These are phyloP conservation scores for Drepana arcuata DNA, from an alignment of 1,140 invertebrate genomes.

Conservation along the genomic window DNA sequence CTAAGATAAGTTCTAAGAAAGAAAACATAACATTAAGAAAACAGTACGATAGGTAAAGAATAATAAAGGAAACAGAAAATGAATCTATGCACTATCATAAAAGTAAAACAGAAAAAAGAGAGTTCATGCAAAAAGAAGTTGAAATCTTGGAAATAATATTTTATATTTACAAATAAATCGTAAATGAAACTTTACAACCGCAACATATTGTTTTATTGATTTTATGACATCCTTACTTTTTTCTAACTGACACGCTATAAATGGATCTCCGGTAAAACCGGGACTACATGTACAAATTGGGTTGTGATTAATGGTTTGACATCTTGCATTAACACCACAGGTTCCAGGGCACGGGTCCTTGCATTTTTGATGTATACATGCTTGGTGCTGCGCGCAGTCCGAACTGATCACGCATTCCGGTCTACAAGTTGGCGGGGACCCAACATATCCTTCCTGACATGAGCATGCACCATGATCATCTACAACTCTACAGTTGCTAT, in stretches of 20 bases:
- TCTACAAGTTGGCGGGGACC: slow-evolving; percentile 84
- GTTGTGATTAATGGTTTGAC: slow-evolving; percentile 86
- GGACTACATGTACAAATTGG: slow-evolving; percentile 86
- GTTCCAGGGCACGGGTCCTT: slow-evolving; percentile 88
- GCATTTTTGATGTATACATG: slow-evolving; percentile 86
- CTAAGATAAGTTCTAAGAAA: slow-evolving; percentile 66
- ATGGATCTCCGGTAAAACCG: slow-evolving; percentile 90
- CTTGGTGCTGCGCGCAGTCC: slow-evolving; percentile 86
- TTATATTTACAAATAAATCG: too few relatives aligned
- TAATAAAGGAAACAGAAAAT: too few relatives aligned
- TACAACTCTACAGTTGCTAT: slow-evolving; percentile 84
- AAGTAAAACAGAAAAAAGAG: slow-evolving; percentile 71
- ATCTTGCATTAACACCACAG: slow-evolving; percentile 87
- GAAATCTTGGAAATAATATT: too few relatives aligned
- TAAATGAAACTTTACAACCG: too few relatives aligned
- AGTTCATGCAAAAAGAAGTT: too few relatives aligned
- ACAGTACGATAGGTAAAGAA: too few relatives aligned
- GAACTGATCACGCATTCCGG: slow-evolving; percentile 87
- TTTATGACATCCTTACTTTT: slow-evolving; percentile 54
- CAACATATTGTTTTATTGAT: too few relatives aligned
- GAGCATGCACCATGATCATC: slow-evolving; percentile 84
- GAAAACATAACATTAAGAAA: slow-evolving; percentile 41
- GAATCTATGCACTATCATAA: slow-evolving; percentile 29
- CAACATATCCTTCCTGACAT: slow-evolving; percentile 84
- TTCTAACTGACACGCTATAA: slow-evolving; percentile 78